Conservation (phyloP, 2,113 vertebrate genomes). For the Callocephalon fimbriatum region DNA sequence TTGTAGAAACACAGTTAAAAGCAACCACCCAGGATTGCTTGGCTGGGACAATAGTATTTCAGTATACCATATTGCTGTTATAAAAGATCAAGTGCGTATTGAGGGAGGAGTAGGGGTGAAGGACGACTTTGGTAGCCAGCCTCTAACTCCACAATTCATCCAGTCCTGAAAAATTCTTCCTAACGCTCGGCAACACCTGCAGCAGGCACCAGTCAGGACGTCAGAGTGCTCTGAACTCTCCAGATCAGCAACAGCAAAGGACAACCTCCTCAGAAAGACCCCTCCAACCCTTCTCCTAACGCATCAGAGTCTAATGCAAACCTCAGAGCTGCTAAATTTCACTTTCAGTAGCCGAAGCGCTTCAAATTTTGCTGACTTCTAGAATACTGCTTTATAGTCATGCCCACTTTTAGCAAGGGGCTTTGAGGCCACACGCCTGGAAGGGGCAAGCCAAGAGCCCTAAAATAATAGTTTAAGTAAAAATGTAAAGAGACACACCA, state of each 20-base stretch:
- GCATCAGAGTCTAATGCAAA: background rate
- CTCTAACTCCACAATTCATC: constrained; percentile 42
- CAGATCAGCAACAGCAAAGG: background rate
- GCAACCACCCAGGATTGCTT: constrained; percentile 69
- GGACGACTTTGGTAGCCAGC: constrained; percentile 79
- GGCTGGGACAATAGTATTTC: constrained; percentile 63
- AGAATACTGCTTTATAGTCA: background rate
- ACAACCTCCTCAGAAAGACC: background rate
- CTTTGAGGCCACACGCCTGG: background rate
- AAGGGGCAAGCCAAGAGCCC: constrained; percentile 49
- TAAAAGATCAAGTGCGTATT: constrained; percentile 66
- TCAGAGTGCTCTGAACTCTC: background rate
- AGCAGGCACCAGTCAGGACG: background rate
- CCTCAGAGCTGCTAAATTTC: constrained; percentile 31
- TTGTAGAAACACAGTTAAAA: constrained; percentile 76
- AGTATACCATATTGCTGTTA: constrained; percentile 79
- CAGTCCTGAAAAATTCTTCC: constrained; percentile 47
- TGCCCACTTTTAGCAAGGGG: background rate
- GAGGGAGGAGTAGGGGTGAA: constrained; percentile 44
- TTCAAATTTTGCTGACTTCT: constrained; percentile 48
- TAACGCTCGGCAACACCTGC: background rate
- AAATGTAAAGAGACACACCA: constrained; percentile 53
- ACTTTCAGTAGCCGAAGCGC: constrained; percentile 46
- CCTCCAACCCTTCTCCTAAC: constrained; percentile 5
- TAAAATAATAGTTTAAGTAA: constrained; percentile 30